Conservation (phyloP, 2,797 vertebrate species). For the Xiphorhynchus erythropygius region DNA sequence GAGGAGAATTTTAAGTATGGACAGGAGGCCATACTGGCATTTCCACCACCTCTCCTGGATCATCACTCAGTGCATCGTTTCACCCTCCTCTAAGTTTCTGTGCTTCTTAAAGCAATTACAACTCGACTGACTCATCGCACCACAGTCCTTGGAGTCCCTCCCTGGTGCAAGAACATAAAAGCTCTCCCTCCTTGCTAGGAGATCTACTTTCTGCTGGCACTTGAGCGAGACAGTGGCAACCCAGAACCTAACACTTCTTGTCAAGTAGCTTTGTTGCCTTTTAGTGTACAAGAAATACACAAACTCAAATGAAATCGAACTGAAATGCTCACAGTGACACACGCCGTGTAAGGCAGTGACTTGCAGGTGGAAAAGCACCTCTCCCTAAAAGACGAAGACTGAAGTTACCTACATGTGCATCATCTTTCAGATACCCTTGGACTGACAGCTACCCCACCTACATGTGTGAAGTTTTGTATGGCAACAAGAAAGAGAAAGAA, state of each 20-base stretch:
- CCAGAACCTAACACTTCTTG: not conserved
- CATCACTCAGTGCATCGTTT: not conserved
- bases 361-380: not conserved
- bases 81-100: not conserved
- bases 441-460: not conserved
- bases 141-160: not conserved
- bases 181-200: not conserved
- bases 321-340: not conserved
- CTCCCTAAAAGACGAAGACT: not conserved
- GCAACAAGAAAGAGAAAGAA: not conserved
- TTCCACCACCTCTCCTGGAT: not conserved
- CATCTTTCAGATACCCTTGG: not conserved
- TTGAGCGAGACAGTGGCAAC: not conserved
- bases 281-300: not conserved
- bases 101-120: not conserved
- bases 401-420: not conserved
- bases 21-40: not conserved
- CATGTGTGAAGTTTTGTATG: not conserved
- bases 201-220: not conserved
- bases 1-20: not conserved
- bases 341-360: not conserved
- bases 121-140: not conserved
- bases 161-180: not conserved
- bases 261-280: not conserved
- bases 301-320: not conserved